These are phyloP conservation scores for Chamaea fasciata DNA, from an alignment of 2,113 vertebrate genomes.

Conservation along the genomic window DNA sequence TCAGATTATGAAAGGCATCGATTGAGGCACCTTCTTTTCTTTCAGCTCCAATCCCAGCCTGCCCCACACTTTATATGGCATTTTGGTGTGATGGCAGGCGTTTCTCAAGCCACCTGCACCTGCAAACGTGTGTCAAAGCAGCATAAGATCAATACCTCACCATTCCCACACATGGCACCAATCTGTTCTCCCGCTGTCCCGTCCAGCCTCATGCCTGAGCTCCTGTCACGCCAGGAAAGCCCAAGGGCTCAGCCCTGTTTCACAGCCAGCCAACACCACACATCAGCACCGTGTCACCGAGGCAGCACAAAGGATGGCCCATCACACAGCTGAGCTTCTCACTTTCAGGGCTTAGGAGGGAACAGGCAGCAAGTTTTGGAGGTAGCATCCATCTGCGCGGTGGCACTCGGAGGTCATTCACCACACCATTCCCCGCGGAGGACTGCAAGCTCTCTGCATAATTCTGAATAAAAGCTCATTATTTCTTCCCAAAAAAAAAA, in stretches of 20 bases:
- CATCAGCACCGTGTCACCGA: not conserved
- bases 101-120: not conserved
- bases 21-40: not conserved
- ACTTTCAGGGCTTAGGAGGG: not conserved
- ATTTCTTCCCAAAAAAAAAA: not conserved
- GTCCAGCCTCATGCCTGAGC: not conserved
- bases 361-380: not conserved
- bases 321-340: not conserved
- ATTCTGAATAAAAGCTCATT: not conserved
- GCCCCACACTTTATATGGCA: not conserved
- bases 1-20: not conserved
- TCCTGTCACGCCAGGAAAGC: not conserved
- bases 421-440: not conserved
- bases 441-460: not conserved
- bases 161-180: not conserved
- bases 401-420: not conserved
- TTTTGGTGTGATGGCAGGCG: not conserved
- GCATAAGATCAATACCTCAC: not conserved
- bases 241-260: not conserved
- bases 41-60: not conserved
- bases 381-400: fast-evolving
- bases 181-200: not conserved
- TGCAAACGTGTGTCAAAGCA: not conserved
- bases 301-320: not conserved
- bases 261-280: not conserved